These are phyloP conservation scores for Idaea straminata DNA, from an alignment of 2,888 invertebrate genomes.

Conservation along the genomic window DNA sequence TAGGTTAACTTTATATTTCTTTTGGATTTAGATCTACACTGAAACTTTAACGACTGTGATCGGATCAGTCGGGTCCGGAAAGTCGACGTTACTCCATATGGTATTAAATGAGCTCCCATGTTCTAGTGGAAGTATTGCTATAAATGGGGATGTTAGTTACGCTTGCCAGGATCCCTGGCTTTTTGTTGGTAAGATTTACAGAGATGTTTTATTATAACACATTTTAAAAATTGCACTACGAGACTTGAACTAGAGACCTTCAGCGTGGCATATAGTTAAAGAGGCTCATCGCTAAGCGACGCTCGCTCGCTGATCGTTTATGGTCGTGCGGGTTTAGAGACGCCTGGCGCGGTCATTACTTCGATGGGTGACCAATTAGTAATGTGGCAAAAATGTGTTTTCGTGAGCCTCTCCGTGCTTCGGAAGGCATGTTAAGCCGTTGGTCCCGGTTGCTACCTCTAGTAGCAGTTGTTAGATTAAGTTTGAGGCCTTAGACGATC, in stretches of 20 bases:
- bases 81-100: constrained; percentile 82
- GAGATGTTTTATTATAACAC: not conserved
- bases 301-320: too few relatives aligned
- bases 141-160: constrained; percentile 85
- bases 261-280: too few relatives aligned
- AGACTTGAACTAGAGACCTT: not conserved
- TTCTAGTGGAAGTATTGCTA: constrained; percentile 78
- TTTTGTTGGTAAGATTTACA: constrained; percentile 74
- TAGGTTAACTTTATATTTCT: not conserved
- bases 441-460: too few relatives aligned
- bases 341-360: too few relatives aligned
- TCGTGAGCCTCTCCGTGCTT: too few relatives aligned
- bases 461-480: too few relatives aligned
- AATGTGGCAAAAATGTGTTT: too few relatives aligned
- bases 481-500: too few relatives aligned
- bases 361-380: too few relatives aligned
- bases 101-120: constrained; percentile 88
- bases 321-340: too few relatives aligned
- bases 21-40: constrained; percentile 41
- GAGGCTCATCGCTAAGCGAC: too few relatives aligned
- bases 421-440: too few relatives aligned
- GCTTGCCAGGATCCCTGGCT: constrained; percentile 93
- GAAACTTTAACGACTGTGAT: constrained; percentile 81
- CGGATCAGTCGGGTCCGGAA: constrained; percentile 81
- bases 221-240: not conserved